These are phyloP conservation scores for Didymodactylos carnosus DNA, from an alignment of 2,888 invertebrate species.

Conservation along the genomic window DNA sequence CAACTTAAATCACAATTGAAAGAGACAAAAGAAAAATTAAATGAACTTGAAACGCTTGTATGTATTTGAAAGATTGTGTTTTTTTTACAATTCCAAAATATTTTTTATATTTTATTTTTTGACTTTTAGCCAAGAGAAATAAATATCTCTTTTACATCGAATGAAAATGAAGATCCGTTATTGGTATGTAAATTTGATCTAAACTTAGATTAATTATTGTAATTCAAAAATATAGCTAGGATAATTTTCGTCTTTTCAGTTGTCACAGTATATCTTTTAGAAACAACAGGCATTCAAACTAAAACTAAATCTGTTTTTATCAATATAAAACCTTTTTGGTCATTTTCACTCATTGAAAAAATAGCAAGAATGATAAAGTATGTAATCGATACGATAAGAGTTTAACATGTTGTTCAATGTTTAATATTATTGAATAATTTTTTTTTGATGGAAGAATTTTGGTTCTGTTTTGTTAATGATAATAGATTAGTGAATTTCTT, in stretches of 20 bases:
- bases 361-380: no score
- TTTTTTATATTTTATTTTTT: background rate
- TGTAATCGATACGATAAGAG: no score
- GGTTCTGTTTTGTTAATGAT: no score
- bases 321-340: background rate
- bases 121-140: background rate
- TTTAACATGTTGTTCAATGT: no score
- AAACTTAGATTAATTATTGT: no score
- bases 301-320: background rate
- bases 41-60: conserved; percentile 3
- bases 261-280: no score
- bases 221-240: no score
- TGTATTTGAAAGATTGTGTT: background rate
- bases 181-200: no score
- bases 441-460: no score
- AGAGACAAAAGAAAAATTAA: background rate
- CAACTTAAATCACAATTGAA: background rate
- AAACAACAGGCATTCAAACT: background rate
- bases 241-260: no score
- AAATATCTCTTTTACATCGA: background rate
- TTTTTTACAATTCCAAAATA: background rate
- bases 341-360: no score
- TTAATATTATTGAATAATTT: no score
- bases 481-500: background rate
- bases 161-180: background rate